phyloP scores from a whole-genome alignment of 2,888 invertebrate genomes.

The Amphipyra tragopoginis region DNA sequence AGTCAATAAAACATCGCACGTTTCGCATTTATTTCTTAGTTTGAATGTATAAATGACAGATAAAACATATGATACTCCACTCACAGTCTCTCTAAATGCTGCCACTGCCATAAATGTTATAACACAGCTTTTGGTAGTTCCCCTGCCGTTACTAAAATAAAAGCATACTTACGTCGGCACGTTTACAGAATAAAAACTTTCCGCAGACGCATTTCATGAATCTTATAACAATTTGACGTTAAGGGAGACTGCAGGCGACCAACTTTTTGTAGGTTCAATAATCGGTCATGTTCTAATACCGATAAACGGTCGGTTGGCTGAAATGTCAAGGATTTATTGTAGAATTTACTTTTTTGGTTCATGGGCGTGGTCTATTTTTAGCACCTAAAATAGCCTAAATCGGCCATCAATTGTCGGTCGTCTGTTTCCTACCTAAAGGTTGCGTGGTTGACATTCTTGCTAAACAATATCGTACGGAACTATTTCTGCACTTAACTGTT shows the following conservation, averaged over 20 bases:
- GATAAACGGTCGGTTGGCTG: no score
- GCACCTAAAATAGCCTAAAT: no score
- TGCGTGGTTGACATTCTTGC: conserved; percentile 54
- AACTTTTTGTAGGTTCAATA: conserved; percentile 5
- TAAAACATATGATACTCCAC: not conserved
- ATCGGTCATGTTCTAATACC: no score
- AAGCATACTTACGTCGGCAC: conserved; percentile 32
- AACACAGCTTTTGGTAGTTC: conserved; percentile 23
- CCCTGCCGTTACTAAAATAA: conserved; percentile 31
- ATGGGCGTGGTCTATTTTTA: no score
- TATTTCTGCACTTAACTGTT: conserved; percentile 41
- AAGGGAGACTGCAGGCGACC: conserved; percentile 3
- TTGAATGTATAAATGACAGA: conserved; percentile 1
- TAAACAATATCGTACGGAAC: conserved; percentile 41
- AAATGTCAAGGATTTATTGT: no score
- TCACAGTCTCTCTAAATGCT: conserved; percentile 8
- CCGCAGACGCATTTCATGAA: conserved; percentile 51
- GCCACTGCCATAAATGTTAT: not conserved
- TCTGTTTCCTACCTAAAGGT: conserved; percentile 11
- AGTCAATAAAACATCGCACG: not conserved
- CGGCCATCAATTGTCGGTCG: no score
- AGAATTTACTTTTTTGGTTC: no score
- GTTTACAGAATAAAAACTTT: conserved; percentile 38
- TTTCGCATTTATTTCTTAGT: not conserved
- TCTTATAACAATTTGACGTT: conserved; percentile 55